Evolutionary conservation across 1,140 invertebrate genomes (phyloP).

Genomic region (Thaumetopoea pityocampa): DNA sequence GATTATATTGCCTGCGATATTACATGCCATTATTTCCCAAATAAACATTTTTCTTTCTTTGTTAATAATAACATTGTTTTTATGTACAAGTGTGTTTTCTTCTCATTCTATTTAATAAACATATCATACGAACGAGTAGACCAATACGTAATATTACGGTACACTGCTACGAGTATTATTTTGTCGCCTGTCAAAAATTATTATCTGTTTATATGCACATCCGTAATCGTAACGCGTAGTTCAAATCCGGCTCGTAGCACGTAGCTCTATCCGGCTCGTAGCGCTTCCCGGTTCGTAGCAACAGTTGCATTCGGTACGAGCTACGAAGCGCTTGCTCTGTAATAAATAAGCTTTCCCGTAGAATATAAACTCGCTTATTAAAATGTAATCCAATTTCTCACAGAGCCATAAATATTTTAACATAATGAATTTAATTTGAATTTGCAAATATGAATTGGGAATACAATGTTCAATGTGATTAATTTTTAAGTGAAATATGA

Average conservation of each 20-base stretch:
- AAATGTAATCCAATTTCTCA: constrained; percentile 11
- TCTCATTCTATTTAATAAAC: no score
- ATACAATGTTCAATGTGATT: constrained; percentile 1
- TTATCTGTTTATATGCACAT: constrained; percentile 1
- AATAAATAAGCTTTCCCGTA: constrained; percentile 12
- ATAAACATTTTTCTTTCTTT: no score
- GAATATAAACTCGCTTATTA: constrained; percentile 7
- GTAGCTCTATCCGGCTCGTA: constrained; percentile 33
- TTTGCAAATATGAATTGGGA: not conserved
- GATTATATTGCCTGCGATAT: no score
- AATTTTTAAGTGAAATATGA: constrained; percentile 18
- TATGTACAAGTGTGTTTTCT: no score
- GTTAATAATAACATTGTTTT: no score
- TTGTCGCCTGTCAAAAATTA: not conserved
- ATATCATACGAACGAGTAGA: no score
- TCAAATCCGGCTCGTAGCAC: constrained; percentile 8
- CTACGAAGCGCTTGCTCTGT: constrained; percentile 40
- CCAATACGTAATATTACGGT: no score
- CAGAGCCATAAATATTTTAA: constrained; percentile 7
- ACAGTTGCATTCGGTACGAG: constrained; percentile 55
- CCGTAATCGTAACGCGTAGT: no score
- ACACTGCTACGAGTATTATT: no score
- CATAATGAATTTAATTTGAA: not conserved
- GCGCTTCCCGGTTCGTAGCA: constrained; percentile 39
- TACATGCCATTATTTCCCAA: no score